phyloP scores from a whole-genome alignment of 2,888 invertebrate genomes.

The Folsomia candida region DNA sequence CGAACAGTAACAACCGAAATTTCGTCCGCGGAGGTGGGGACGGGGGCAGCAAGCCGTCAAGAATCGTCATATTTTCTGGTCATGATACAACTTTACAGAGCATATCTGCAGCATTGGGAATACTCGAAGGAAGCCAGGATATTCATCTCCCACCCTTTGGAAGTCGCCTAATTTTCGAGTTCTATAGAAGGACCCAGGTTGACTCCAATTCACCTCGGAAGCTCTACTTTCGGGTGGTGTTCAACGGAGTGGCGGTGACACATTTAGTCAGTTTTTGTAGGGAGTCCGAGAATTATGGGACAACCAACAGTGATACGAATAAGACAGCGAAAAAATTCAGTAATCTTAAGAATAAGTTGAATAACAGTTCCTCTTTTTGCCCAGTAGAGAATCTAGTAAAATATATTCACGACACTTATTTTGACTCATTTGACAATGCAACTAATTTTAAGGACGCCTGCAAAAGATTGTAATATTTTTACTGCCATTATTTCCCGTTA shows the following conservation, averaged over 20 bases:
- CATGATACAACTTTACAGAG: conserved; percentile 89
- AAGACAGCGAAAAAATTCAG: conserved; percentile 51
- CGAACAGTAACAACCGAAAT: conserved; percentile 33
- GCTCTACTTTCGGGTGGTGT: conserved; percentile 77
- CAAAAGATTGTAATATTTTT: conserved; percentile 20
- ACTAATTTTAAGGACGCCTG: conserved; percentile 77
- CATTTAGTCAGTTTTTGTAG: conserved; percentile 76
- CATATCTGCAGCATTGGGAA: conserved; percentile 74
- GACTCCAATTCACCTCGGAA: conserved; percentile 60
- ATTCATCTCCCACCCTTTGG: conserved; percentile 76
- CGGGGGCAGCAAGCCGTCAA: conserved; percentile 51
- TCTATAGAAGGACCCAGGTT: conserved; percentile 65
- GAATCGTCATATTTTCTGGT: conserved; percentile 79
- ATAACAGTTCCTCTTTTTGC: conserved; percentile 62
- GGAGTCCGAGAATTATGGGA: conserved; percentile 51
- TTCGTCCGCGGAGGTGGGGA: conserved; percentile 21
- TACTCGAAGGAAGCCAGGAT: conserved; percentile 58
- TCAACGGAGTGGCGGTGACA: conserved; percentile 84
- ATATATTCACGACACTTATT: conserved; percentile 84
- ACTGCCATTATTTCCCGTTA: too few species aligned
- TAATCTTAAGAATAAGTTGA: conserved; percentile 55
- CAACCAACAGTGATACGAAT: conserved; percentile 22
- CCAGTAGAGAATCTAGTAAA: conserved; percentile 83
- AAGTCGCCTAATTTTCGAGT: conserved; percentile 80
- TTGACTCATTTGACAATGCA: conserved; percentile 69